These are phyloP conservation scores for Orbicella faveolata DNA, from an alignment of 64 coral and sea anemone species.

Conservation along the genomic window DNA sequence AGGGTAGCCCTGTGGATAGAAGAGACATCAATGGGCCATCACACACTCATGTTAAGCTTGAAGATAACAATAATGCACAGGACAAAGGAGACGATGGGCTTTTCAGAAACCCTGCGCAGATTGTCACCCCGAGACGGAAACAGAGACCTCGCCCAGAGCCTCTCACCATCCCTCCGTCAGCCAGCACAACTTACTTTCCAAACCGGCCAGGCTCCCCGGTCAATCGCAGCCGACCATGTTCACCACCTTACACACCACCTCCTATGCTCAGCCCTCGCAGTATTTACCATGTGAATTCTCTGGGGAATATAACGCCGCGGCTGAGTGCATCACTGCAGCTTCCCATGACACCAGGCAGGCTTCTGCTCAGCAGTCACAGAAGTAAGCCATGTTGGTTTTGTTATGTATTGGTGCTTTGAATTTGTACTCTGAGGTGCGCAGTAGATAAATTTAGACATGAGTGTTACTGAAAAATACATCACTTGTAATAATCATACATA, in stretches of 20 bases:
- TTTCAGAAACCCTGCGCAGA: conserved; percentile 87
- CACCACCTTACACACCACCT: conserved; percentile 95
- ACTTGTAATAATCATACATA: too few relatives aligned
- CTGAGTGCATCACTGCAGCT: conserved; percentile 58
- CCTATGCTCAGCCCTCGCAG: conserved; percentile 97
- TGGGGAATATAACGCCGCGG: conserved; percentile 80
- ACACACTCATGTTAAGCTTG: conserved; percentile 60
- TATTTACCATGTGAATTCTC: conserved; percentile 81
- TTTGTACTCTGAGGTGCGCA: not conserved
- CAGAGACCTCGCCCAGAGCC: conserved; percentile 86
- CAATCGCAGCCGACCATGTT: conserved; percentile 68
- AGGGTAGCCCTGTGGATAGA: not conserved
- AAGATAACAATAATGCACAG: conserved; percentile 59
- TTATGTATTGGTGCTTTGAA: not conserved
- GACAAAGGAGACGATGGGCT: conserved; percentile 50
- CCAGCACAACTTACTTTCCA: conserved; percentile 60
- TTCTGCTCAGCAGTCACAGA: conserved; percentile 74
- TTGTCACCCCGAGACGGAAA: conserved; percentile 84
- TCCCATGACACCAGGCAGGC: conserved; percentile 87
- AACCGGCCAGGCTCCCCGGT: conserved; percentile 78
- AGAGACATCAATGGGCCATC: not conserved
- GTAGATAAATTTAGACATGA: too few relatives aligned
- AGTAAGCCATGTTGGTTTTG: conserved; percentile 47
- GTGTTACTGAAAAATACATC: too few relatives aligned
- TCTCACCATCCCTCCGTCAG: conserved; percentile 83